Evolutionary conservation across 2,113 vertebrate genomes (phyloP).

Genomic region (Chelonoidis abingdonii): DNA sequence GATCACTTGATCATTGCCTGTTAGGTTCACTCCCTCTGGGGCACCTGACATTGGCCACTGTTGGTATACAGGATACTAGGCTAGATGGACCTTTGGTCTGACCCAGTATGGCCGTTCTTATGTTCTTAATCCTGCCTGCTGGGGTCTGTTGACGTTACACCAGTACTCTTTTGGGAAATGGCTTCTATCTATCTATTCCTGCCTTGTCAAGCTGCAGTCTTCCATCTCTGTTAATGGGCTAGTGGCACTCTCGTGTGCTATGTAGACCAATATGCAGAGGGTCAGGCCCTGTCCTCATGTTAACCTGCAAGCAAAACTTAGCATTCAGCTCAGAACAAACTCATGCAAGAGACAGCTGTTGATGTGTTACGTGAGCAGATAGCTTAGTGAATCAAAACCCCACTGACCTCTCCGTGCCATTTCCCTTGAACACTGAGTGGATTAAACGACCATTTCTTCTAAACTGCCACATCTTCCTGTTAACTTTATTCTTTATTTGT

Average conservation of each 20-base stretch:
- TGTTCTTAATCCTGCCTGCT: too few species aligned
- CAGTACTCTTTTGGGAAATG: neutral
- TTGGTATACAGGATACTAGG: too few species aligned
- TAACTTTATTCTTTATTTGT: too few species aligned
- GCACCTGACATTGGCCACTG: too few species aligned
- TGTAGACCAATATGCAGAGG: neutral
- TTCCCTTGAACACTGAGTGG: neutral
- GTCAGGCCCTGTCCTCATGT: neutral
- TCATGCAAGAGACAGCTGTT: neutral
- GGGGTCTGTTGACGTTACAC: too few species aligned
- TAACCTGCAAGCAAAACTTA: neutral
- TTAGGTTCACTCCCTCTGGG: too few species aligned
- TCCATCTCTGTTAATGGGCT: neutral
- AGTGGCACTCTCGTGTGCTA: neutral
- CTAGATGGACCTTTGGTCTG: too few species aligned
- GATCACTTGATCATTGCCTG: too few species aligned
- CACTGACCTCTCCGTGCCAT: neutral
- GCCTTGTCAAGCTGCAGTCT: neutral
- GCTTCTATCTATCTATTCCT: neutral
- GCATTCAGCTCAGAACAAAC: neutral
- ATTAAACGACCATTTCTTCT: neutral
- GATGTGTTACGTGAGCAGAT: neutral
- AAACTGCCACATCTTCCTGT: neutral
- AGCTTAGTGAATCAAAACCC: neutral
- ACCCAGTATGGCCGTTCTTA: too few species aligned